Percentiles rank a stretch among this genome's conserved stretches.
Conservation (phyloP, 2,113 vertebrate species). For the Amia ocellicauda region DNA sequence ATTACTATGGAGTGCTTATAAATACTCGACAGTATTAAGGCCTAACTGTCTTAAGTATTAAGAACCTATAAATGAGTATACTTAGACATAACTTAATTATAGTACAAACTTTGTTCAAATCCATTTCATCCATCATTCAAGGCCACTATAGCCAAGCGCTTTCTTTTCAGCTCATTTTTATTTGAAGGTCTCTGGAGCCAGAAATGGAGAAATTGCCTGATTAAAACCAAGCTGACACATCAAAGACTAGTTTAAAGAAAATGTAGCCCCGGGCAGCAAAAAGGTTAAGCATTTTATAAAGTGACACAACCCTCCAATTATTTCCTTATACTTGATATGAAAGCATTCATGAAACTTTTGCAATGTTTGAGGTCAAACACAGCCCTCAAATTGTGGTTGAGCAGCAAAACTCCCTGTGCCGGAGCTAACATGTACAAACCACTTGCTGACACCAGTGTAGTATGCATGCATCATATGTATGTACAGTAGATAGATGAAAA, state of each 20-base stretch:
- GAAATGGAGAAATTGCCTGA: not conserved
- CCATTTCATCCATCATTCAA: too few relatives aligned
- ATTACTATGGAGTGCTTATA: too few relatives aligned
- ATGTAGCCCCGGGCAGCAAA: not conserved
- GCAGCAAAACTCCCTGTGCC: not conserved
- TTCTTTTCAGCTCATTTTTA: too few relatives aligned
- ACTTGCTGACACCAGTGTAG: not conserved
- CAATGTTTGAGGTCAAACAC: not conserved
- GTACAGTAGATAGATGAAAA: conserved; percentile 5
- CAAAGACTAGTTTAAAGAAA: not conserved
- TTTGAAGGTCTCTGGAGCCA: too few relatives aligned
- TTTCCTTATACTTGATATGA: not conserved
- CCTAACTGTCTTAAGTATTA: too few relatives aligned
- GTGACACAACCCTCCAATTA: not conserved
- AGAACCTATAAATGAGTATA: too few relatives aligned
- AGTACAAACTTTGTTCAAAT: too few relatives aligned
- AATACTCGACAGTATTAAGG: too few relatives aligned
- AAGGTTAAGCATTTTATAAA: not conserved
- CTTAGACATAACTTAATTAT: too few relatives aligned
- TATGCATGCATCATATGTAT: not conserved
- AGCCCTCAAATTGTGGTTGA: not conserved
- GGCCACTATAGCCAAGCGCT: too few relatives aligned
- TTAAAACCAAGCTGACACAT: not conserved
- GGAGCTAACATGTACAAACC: not conserved
- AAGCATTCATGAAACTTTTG: not conserved